Evolutionary conservation across 1,140 invertebrate species (phyloP), one percentile per base, ranked within the genome.

Genomic region (Nasonia vitripennis): DNA sequence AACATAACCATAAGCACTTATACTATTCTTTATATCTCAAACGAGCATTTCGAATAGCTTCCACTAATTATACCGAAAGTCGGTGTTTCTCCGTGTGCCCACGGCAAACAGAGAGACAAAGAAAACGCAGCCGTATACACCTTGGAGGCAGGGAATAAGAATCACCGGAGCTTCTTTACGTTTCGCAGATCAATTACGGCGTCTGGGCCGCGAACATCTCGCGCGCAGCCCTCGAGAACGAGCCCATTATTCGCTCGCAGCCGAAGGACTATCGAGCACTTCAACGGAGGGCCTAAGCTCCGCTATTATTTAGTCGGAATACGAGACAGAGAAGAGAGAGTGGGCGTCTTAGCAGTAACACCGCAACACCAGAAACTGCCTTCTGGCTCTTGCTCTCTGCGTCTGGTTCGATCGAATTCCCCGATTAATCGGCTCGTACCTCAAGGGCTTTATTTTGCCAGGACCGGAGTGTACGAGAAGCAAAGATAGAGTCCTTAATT

Each of bases 201-300:
- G 87, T 88, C 87, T 88, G 78, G 17, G 80, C 79, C 68, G 77
- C 80, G 78, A 88, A 84, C 83, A 80, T 88, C 86, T 51, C 55
- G 55, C 6, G 55, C 41, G 31, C 74, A 67, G 9, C 31, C 84
- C 73, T 87, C 37, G 48, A 67, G 62, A 81, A 73, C 55, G 31
- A 71, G 20, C 80, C 70, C 81, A 84, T 84, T 81, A 87, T 84
- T 84, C 62, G 23, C 27, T 14, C 81, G 48, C 73, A 62, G 17
- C 37, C 31, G 78, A 62, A 62, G 55, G 68, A 45, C 75, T 73
- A 85, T 85, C 84, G 78, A 80, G 45, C 41, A 67, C 34, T 67
- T 81, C 48, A 75, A 78, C 55, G 20, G 45, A 77, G 34, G 48
- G 31, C 31, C 71, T 55, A 74, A 85, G 84, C 77, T 23, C 45